These are phyloP conservation scores for Betta splendens DNA, from an alignment of 2,797 vertebrate species.

Conservation along the genomic window DNA sequence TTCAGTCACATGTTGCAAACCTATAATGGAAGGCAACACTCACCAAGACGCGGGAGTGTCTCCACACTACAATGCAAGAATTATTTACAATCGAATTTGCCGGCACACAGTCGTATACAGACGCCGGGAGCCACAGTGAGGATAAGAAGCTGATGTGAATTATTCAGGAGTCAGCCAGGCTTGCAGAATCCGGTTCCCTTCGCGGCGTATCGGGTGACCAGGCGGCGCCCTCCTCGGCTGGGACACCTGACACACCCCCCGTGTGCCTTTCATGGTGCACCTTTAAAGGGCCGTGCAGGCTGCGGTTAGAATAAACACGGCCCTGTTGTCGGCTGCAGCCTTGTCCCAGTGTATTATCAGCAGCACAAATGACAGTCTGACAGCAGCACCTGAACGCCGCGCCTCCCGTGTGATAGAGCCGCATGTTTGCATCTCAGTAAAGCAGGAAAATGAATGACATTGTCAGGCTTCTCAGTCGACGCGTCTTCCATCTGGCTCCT, in stretches of 20 bases:
- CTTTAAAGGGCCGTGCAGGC: constrained; percentile 31
- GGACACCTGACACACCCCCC: constrained; percentile 54
- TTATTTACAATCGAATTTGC: background rate
- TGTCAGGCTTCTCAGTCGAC: constrained; percentile 31
- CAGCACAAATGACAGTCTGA: constrained; percentile 46
- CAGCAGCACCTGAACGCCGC: constrained; percentile 36
- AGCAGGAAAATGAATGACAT: constrained; percentile 50
- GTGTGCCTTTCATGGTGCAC: constrained; percentile 13
- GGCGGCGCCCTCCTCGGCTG: constrained; percentile 46
- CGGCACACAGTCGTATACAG: constrained; percentile 36
- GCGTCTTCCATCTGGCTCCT: constrained; percentile 13
- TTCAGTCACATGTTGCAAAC: constrained; percentile 8
- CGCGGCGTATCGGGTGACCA: constrained; percentile 68
- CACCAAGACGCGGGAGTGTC: constrained; percentile 32
- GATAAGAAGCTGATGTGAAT: constrained; percentile 73
- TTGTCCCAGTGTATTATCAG: constrained; percentile 52
- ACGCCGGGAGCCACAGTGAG: constrained; percentile 49
- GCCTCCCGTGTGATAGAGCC: constrained; percentile 48
- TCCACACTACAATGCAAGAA: constrained; percentile 20
- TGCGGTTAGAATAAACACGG: constrained; percentile 43
- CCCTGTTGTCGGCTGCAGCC: constrained; percentile 45
- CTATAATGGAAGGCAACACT: constrained; percentile 5
- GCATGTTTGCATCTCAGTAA: constrained; percentile 42
- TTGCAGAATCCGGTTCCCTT: constrained; percentile 73
- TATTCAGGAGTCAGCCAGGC: constrained; percentile 72